Conservation (phyloP, 2,113 vertebrate species). For the Nibea coibor region DNA sequence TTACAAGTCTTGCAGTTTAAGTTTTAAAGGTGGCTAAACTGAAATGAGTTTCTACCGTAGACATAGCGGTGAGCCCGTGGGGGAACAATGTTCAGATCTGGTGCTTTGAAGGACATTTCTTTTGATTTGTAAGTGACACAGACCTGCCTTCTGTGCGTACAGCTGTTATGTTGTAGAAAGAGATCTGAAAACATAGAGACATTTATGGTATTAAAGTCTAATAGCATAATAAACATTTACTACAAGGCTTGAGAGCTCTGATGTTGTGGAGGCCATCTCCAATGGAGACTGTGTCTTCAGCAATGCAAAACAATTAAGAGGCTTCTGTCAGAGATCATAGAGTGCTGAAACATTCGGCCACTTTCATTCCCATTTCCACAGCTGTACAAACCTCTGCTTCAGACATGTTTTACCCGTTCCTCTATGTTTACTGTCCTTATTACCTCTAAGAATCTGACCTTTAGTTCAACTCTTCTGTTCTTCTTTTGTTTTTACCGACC, state of each 20-base stretch:
- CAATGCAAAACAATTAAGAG: slow-evolving; percentile 11
- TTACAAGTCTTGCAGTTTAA: slow-evolving; percentile 5
- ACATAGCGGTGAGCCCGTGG: not conserved
- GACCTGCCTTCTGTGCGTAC: slow-evolving; percentile 12
- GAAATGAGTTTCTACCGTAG: not conserved
- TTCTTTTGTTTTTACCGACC: slow-evolving; percentile 67
- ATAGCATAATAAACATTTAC: slow-evolving; percentile 3
- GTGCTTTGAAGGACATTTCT: slow-evolving; percentile 9
- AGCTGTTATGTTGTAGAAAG: slow-evolving; percentile 8
- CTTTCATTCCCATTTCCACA: slow-evolving; percentile 49
- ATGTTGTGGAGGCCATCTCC: not conserved
- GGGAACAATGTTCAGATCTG: not conserved
- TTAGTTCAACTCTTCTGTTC: slow-evolving; percentile 28
- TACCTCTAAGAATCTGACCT: slow-evolving; percentile 53
- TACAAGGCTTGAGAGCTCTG: not conserved
- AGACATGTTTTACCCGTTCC: slow-evolving; percentile 29
- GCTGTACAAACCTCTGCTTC: slow-evolving; percentile 74
- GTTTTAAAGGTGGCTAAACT: slow-evolving; percentile 8
- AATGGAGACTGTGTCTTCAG: not conserved
- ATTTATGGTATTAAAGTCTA: slow-evolving; percentile 23
- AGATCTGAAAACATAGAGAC: slow-evolving; percentile 19
- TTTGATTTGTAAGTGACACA: slow-evolving; percentile 23
- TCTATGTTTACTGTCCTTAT: slow-evolving; percentile 53
- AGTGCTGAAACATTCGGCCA: slow-evolving; percentile 19
- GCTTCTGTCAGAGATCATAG: slow-evolving; percentile 31